phyloP scores from a whole-genome alignment of 2,888 invertebrate species.

The Parnassius orleans region DNA sequence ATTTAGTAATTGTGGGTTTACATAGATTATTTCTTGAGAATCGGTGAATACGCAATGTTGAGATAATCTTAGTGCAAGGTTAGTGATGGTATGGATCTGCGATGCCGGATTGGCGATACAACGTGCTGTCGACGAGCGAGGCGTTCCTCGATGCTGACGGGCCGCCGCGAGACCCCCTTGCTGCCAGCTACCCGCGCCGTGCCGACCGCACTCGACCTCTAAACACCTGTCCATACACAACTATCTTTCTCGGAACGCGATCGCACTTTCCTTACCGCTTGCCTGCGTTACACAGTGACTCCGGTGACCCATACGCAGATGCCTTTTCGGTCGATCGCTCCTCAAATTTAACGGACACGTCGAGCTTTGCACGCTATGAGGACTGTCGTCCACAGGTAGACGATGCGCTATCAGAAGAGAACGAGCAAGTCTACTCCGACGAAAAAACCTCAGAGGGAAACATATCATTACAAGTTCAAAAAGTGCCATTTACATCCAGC shows the following conservation, averaged over 20 bases:
- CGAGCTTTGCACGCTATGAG: conserved; percentile 74
- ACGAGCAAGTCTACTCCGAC: conserved; percentile 42
- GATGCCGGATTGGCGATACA: conserved; percentile 80
- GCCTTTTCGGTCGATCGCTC: conserved; percentile 72
- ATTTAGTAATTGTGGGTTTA: not conserved
- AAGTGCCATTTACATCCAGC: conserved; percentile 71
- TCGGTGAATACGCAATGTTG: conserved; percentile 41
- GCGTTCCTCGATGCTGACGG: conserved; percentile 66
- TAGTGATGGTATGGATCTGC: conserved; percentile 68
- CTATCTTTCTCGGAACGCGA: conserved; percentile 66
- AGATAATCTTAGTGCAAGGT: conserved; percentile 40
- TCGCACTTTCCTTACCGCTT: conserved; percentile 56
- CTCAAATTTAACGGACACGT: conserved; percentile 73
- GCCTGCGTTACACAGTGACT: conserved; percentile 60
- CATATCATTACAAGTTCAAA: conserved; percentile 63
- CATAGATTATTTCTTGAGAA: conserved; percentile 28
- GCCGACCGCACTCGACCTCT: conserved; percentile 73
- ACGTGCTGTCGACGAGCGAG: conserved; percentile 78
- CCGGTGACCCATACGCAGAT: conserved; percentile 67
- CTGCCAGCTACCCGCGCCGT: conserved; percentile 77
- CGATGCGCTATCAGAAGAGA: conserved; percentile 49
- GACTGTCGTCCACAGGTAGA: conserved; percentile 65
- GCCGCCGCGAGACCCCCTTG: conserved; percentile 60
- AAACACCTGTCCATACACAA: conserved; percentile 75
- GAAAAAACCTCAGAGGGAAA: conserved; percentile 46